These are phyloP conservation scores for Oxyura jamaicensis DNA, from an alignment of 2,113 vertebrate species.

Conservation along the genomic window DNA sequence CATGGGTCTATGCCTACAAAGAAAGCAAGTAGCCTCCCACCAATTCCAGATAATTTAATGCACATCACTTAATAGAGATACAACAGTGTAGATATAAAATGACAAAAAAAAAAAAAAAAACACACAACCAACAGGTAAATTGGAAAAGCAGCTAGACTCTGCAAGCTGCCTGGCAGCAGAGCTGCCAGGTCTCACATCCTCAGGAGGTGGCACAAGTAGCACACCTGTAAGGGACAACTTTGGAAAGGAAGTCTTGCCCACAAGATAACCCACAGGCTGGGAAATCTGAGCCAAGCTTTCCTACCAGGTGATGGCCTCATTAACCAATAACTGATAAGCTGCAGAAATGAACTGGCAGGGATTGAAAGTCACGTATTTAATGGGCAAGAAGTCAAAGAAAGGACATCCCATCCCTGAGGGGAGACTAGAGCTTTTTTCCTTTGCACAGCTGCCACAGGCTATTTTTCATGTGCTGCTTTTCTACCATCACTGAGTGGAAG, in stretches of 20 bases:
- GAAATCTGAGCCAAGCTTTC: neutral
- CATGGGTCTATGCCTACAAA: neutral
- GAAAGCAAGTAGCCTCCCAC: neutral
- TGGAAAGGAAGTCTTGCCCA: neutral
- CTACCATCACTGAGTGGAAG: neutral
- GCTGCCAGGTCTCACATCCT: neutral
- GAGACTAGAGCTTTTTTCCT: neutral
- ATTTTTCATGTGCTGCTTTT: neutral
- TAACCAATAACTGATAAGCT: neutral
- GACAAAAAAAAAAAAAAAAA: neutral
- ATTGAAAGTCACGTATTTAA: neutral
- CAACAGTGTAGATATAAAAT: neutral
- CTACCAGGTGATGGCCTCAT: neutral
- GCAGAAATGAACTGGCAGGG: neutral
- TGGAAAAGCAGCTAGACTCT: neutral
- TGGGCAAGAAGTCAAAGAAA: neutral
- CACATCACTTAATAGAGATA: neutral
- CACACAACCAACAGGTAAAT: neutral
- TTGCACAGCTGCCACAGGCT: neutral
- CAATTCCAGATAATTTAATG: neutral
- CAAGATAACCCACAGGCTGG: neutral
- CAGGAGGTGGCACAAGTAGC: neutral
- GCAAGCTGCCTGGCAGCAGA: neutral
- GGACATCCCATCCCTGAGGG: neutral
- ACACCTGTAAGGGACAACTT: neutral